These are phyloP conservation scores for Torymus aiolomorphi DNA, from an alignment of 2,888 invertebrate genomes.

Conservation along the genomic window DNA sequence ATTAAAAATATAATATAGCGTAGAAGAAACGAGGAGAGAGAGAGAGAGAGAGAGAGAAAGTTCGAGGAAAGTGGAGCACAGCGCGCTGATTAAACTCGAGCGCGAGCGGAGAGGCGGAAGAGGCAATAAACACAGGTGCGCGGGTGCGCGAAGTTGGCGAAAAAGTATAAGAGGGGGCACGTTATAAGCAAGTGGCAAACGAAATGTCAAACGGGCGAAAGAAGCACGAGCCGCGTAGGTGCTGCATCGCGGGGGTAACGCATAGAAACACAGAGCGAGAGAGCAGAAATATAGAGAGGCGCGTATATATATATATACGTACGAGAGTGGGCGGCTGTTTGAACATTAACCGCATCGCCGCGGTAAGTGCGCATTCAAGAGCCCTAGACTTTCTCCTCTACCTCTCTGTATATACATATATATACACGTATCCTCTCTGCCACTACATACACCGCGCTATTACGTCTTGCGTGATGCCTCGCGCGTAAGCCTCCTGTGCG, in stretches of 20 bases:
- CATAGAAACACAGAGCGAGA: neutral
- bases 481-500: neutral
- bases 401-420: neutral
- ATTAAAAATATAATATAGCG: too few species aligned
- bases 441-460: neutral
- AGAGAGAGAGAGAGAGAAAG: too few species aligned
- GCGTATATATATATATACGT: neutral
- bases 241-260: too few species aligned
- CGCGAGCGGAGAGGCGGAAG: neutral
- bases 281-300: neutral
- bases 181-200: neutral
- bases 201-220: neutral
- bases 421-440: too few species aligned
- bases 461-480: neutral
- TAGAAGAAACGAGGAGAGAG: too few species aligned
- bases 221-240: neutral
- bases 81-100: too few species aligned
- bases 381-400: constrained; percentile 29
- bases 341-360: constrained; percentile 24
- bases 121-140: neutral
- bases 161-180: neutral
- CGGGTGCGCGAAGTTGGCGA: neutral
- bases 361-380: constrained; percentile 39
- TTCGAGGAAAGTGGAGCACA: too few species aligned
- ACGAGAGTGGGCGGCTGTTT: neutral